Evolutionary conservation across 1,140 invertebrate genomes (phyloP).

Genomic region (Cydia splendana): DNA sequence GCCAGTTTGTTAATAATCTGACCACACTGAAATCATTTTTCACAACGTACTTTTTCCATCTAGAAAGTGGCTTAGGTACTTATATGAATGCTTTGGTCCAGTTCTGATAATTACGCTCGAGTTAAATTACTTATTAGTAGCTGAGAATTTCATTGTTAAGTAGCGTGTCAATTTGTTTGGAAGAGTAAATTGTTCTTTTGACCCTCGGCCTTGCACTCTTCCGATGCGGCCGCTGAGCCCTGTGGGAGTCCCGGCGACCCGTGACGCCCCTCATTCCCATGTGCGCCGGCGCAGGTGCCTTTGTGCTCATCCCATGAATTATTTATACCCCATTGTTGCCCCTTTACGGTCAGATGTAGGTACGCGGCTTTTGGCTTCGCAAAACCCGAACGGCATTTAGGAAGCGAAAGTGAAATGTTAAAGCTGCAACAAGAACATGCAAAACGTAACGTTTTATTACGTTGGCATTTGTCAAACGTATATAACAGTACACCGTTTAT

Average conservation of each 20-base stretch:
- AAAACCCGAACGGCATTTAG: neutral
- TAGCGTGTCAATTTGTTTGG: slow-evolving; percentile 1
- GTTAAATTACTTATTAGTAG: neutral
- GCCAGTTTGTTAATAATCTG: neutral
- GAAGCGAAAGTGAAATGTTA: slow-evolving; percentile 14
- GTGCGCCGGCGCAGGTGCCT: slow-evolving; percentile 21
- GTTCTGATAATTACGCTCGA: neutral
- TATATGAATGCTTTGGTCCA: neutral
- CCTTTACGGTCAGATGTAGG: slow-evolving; percentile 19
- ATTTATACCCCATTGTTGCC: slow-evolving; percentile 22
- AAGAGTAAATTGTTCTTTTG: neutral
- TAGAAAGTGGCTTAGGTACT: neutral
- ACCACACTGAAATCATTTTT: slow-evolving; percentile 10
- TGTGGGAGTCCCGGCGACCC: slow-evolving; percentile 23
- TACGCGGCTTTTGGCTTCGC: neutral
- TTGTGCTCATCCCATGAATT: slow-evolving; percentile 28
- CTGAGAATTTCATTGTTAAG: neutral
- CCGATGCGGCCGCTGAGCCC: slow-evolving; percentile 10
- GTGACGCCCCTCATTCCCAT: slow-evolving; percentile 28
- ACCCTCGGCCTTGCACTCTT: slow-evolving; percentile 25
- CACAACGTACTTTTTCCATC: neutral
- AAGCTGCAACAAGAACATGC: neutral
- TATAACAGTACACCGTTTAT: neutral
- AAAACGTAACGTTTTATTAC: neutral
- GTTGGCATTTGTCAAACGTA: slow-evolving; percentile 5